Conservation (phyloP, 2,113 vertebrate species). For the Elephas maximus region DNA sequence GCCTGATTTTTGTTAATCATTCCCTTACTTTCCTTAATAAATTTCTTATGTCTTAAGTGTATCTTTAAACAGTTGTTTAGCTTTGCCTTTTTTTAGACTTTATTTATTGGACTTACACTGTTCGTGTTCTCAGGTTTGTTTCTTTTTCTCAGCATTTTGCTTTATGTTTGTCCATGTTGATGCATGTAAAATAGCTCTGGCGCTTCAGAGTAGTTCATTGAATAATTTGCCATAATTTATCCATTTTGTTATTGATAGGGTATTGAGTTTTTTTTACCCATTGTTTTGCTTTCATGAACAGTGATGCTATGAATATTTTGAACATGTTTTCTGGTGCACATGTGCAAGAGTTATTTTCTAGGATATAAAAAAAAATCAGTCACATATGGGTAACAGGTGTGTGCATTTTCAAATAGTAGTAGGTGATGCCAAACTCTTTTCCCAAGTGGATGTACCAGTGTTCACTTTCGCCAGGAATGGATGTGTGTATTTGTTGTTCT, state of each 20-base stretch:
- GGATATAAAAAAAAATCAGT: neutral
- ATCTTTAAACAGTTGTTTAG: neutral
- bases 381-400: neutral
- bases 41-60: neutral
- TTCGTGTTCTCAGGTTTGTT: slow-evolving; percentile 4
- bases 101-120: neutral
- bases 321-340: neutral
- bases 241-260: neutral
- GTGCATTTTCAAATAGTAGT: neutral
- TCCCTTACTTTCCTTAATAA: neutral
- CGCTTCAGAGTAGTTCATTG: neutral
- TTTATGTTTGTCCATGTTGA: neutral
- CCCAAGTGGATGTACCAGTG: neutral
- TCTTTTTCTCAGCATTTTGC: neutral
- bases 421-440: neutral
- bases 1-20: neutral
- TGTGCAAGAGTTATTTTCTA: neutral
- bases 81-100: slow-evolving; percentile 5
- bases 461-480: neutral
- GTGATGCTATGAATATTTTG: neutral
- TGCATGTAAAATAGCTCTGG: neutral
- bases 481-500: neutral
- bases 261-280: neutral
- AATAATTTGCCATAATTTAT: neutral
- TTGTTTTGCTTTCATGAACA: neutral